Base-by-base conservation (phyloP, 23 tunicate genomes). In the Styela clava region DNA sequence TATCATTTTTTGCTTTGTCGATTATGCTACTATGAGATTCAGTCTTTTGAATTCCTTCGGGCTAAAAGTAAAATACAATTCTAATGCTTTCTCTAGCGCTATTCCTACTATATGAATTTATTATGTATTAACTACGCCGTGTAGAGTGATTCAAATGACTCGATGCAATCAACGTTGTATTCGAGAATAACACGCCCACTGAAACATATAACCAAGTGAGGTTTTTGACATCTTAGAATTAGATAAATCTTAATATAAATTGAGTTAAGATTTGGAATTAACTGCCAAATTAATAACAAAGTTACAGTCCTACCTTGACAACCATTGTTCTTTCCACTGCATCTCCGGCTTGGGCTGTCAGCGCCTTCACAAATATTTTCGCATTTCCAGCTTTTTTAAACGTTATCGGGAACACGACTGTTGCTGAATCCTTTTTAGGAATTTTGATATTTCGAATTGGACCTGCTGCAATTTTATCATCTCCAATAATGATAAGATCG, bases 241-340 rank as follows among this genome's bases (percentile, higher is more conserved):
- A n/a, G n/a, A n/a, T n/a, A n/a, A n/a, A n/a, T n/a, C n/a, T n/a
- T n/a, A n/a, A n/a, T n/a, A n/a, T n/a, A n/a, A n/a, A n/a, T n/a
- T n/a, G n/a, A n/a, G n/a, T n/a, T n/a, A n/a, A n/a, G n/a, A n/a
- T n/a, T n/a, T n/a, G n/a, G n/a, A n/a, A n/a, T n/a, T n/a, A n/a
- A n/a, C n/a, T n/a, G n/a, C n/a, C n/a, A n/a, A n/a, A n/a, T n/a
- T n/a, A n/a, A n/a, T n/a, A n/a, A n/a, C n/a, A n/a, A n/a, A n/a
- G n/a, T n/a, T n/a, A n/a, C n/a, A n/a, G n/a, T n/a, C n/a, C n/a
- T 3, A 91, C 97, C 81, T 84, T 71, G 37, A 91, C 97, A 69
- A 61, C 77, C 63, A 93, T 79, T 27, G 31, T 81, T 69, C 98
- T 69, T 28, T 79, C 85, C 3, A 93, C 79, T 5, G 86, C 87